A percentile compares a stretch with the other conserved stretches of the same genome.
phyloP scores from a whole-genome alignment of 2,797 vertebrate genomes.

The Sardinella longiceps region DNA sequence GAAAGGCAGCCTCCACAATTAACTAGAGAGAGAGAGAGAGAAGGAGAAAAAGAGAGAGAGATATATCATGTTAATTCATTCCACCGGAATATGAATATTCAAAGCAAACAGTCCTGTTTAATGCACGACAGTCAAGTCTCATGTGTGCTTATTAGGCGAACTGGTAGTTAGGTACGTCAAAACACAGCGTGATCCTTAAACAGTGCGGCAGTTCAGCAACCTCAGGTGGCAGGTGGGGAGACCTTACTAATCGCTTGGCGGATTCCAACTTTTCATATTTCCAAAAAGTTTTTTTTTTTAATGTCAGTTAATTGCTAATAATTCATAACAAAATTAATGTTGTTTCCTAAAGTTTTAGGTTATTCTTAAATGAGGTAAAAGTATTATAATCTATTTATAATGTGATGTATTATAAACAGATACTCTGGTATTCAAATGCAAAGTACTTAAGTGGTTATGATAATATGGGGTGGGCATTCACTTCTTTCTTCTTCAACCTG shows the following conservation, averaged over 20 bases:
- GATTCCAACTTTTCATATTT: background rate
- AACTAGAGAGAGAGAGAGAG: conserved; percentile 51
- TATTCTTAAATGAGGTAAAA: background rate
- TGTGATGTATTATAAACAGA: no score
- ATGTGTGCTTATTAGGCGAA: conserved; percentile 75
- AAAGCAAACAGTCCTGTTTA: conserved; percentile 68
- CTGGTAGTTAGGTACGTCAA: conserved; percentile 64
- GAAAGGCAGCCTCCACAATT: conserved; percentile 60
- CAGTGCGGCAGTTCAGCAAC: conserved; percentile 63
- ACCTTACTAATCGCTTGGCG: background rate
- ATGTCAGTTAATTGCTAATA: background rate
- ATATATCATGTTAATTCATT: conserved; percentile 62
- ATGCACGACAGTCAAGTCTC: conserved; percentile 71
- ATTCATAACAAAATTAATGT: background rate
- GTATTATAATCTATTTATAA: background rate
- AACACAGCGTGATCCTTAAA: conserved; percentile 61
- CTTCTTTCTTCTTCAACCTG: no score
- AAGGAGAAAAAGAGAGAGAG: background rate
- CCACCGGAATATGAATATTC: conserved; percentile 75
- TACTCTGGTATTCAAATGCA: no score
- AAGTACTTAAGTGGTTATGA: no score
- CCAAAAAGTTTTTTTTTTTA: background rate
- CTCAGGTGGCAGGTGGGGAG: conserved; percentile 54
- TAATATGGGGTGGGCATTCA: no score
- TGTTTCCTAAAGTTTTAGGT: background rate